These are phyloP conservation scores for Chrysogorgia sp. DNA, from an alignment of 92 coral and sea anemone species.

Conservation along the genomic window DNA sequence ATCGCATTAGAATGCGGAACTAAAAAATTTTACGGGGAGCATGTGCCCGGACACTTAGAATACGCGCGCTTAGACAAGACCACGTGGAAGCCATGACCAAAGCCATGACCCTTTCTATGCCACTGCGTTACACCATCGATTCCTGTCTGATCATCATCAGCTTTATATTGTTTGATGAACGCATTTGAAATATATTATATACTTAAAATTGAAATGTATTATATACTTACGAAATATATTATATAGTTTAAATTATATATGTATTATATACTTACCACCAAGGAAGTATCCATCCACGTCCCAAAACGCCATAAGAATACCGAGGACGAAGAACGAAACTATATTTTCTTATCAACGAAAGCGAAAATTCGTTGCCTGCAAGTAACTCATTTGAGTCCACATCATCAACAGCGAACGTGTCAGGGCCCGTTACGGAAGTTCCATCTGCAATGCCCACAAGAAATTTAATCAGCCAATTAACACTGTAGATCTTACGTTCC, in stretches of 20 bases:
- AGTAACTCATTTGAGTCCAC: conserved; percentile 43
- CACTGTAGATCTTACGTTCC: conserved; percentile 62
- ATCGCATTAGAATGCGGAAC: too few relatives aligned
- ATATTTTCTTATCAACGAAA: conserved; percentile 58
- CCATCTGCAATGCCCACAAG: conserved; percentile 75
- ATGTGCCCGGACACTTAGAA: too few relatives aligned
- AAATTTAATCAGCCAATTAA: conserved; percentile 62
- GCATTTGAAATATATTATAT: too few relatives aligned
- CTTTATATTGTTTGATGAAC: too few relatives aligned
- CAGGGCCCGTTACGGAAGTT: conserved; percentile 39
- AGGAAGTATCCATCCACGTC: conserved; percentile 73
- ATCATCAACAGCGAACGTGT: conserved; percentile 42
- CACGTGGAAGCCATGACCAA: too few relatives aligned
- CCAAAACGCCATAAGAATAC: conserved; percentile 65
- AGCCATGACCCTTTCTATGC: too few relatives aligned
- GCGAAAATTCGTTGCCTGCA: conserved; percentile 12
- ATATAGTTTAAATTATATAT: neutral
- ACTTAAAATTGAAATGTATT: too few relatives aligned
- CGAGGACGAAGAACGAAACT: conserved; percentile 64
- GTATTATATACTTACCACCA: conserved; percentile 64
- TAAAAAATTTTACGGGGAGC: too few relatives aligned
- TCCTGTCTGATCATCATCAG: too few relatives aligned
- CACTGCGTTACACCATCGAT: too few relatives aligned
- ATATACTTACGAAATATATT: too few relatives aligned
- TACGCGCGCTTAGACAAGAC: too few relatives aligned